Percentiles rank a stretch among this genome's conserved stretches.
Evolutionary conservation across 2,888 invertebrate species (phyloP).

Genomic region (Elysia crispata): DNA sequence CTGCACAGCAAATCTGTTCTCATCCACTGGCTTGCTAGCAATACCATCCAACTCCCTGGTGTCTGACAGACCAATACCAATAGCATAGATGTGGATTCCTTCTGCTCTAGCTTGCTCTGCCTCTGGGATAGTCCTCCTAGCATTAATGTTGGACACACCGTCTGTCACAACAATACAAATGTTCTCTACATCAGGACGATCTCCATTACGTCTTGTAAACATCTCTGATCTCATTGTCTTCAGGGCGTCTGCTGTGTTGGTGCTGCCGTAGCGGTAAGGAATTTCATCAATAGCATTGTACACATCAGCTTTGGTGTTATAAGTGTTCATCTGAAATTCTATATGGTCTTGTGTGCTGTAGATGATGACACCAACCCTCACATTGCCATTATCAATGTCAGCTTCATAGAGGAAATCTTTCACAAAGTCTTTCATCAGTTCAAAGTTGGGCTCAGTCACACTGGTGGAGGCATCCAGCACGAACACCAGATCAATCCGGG

Average conservation of each 20-base stretch:
- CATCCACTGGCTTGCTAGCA: constrained; percentile 60
- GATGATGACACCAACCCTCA: constrained; percentile 55
- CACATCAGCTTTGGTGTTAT: constrained; percentile 54
- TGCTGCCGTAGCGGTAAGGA: constrained; percentile 60
- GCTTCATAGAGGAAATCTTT: constrained; percentile 57
- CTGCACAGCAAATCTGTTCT: constrained; percentile 60
- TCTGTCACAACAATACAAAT: constrained; percentile 69
- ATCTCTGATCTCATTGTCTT: constrained; percentile 57
- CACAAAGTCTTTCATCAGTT: constrained; percentile 60
- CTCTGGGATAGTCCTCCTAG: constrained; percentile 65
- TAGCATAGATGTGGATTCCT: constrained; percentile 60
- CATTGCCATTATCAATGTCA: constrained; percentile 62
- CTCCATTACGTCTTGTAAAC: constrained; percentile 58
- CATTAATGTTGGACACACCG: constrained; percentile 72
- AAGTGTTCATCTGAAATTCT: constrained; percentile 66
- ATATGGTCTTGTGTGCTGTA: constrained; percentile 62
- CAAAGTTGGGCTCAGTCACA: constrained; percentile 60
- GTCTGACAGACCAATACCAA: constrained; percentile 63
- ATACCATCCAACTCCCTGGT: constrained; percentile 64
- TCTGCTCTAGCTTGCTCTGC: constrained; percentile 57
- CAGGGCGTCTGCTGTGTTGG: constrained; percentile 65
- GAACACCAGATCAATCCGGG: constrained; percentile 65
- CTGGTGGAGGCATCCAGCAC: constrained; percentile 70
- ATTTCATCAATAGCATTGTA: constrained; percentile 63
- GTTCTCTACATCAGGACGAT: constrained; percentile 66